A percentile compares a stretch with the other conserved stretches of the same genome.
Conservation (phyloP, 2,113 vertebrate species). For the Bos indicus region DNA sequence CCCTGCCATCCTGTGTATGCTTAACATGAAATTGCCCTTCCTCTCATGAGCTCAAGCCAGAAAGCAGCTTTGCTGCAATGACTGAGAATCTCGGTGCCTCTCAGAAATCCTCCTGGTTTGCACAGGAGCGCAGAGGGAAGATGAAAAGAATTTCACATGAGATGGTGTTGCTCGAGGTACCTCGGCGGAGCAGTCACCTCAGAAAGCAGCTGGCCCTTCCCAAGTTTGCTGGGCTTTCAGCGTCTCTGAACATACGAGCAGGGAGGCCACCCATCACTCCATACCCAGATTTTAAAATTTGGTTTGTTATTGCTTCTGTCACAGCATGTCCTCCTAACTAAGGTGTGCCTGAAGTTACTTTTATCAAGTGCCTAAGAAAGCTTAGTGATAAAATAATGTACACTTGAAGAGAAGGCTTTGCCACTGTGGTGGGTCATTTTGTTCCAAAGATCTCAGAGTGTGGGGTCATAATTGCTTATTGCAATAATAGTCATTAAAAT, state of each 20-base stretch:
- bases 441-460: background rate
- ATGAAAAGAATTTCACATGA: conserved; percentile 75
- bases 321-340: background rate
- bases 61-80: conserved; percentile 44
- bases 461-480: background rate
- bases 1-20: conserved; percentile 37
- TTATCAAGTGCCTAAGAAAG: background rate
- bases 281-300: background rate
- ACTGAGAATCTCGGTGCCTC: conserved; percentile 41
- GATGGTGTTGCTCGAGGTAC: background rate
- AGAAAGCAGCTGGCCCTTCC: background rate
- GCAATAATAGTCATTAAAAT: background rate
- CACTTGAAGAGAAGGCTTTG: background rate
- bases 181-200: background rate
- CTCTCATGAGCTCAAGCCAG: background rate
- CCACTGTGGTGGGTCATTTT: background rate
- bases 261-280: too few relatives aligned
- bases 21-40: conserved; percentile 67
- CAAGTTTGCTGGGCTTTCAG: background rate
- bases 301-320: background rate
- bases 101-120: conserved; percentile 62
- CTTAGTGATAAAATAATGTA: background rate
- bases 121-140: conserved; percentile 29
- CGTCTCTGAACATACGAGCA: fast-evolving
- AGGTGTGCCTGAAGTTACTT: background rate